Evolutionary conservation across 2,797 vertebrate species (phyloP).

Genomic region (Oceanodroma leucorhoa): DNA sequence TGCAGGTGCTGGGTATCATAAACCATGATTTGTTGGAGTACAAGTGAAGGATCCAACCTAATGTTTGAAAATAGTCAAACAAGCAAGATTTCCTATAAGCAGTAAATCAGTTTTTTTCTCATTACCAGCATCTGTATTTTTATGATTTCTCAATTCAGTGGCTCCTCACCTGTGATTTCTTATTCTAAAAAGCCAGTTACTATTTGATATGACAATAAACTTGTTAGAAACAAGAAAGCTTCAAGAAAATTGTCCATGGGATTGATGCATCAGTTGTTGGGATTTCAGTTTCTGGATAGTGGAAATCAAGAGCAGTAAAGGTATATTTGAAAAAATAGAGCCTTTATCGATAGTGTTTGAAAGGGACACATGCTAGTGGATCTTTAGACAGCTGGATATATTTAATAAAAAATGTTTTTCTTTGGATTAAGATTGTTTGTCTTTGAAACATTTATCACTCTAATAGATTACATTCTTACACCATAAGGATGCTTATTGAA

Average conservation of each 20-base stretch:
- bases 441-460: not conserved
- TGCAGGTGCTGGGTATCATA: not conserved
- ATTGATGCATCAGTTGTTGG: not conserved
- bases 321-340: not conserved
- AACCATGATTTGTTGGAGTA: not conserved
- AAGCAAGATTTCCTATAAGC: not conserved
- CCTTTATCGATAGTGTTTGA: not conserved
- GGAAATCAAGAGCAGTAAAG: not conserved
- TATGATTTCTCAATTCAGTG: not conserved
- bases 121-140: not conserved
- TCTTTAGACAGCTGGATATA: not conserved
- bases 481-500: not conserved
- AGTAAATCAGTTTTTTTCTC: not conserved
- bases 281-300: not conserved
- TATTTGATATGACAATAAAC: not conserved
- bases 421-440: slow-evolving; percentile 23
- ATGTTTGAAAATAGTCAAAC: not conserved
- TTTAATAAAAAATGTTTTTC: not conserved
- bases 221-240: not conserved
- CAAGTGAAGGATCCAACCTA: not conserved
- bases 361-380: not conserved
- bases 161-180: not conserved
- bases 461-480: not conserved
- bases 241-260: not conserved
- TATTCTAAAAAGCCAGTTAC: not conserved